These are phyloP conservation scores for Casuarius casuarius DNA, from an alignment of 2,113 vertebrate species.

Conservation along the genomic window DNA sequence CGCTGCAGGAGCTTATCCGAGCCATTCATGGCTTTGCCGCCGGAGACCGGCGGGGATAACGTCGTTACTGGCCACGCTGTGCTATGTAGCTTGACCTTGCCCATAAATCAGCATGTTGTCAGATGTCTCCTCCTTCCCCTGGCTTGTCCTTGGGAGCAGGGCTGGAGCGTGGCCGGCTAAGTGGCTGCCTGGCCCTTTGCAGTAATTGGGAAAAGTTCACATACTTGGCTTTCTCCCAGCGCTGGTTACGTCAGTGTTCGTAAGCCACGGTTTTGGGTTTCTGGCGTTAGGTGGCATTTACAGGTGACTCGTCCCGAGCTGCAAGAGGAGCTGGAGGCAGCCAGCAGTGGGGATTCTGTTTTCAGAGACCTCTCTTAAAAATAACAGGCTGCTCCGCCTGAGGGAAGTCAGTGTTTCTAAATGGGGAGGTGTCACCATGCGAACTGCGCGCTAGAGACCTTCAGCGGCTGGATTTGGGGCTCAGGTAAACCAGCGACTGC, in stretches of 20 bases:
- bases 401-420: background rate
- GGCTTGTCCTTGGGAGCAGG: slow-evolving; percentile 9
- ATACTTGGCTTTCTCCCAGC: slow-evolving; percentile 64
- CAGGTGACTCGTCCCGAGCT: slow-evolving; percentile 38
- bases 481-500: accelerated
- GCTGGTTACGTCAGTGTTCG: slow-evolving; percentile 26
- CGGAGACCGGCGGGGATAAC: background rate
- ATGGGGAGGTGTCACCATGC: background rate
- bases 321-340: slow-evolving; percentile 19
- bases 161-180: background rate
- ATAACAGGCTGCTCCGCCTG: background rate
- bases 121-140: background rate
- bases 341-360: slow-evolving; percentile 12
- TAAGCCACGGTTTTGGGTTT: slow-evolving; percentile 65
- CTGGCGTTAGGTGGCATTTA: slow-evolving; percentile 50
- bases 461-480: background rate
- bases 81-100: background rate
- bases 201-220: slow-evolving; percentile 65
- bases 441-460: accelerated
- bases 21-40: accelerated
- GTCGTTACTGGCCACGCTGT: background rate
- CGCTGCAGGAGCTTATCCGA: background rate
- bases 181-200: background rate
- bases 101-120: slow-evolving; percentile 26
- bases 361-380: background rate